Conservation (phyloP, 2,797 vertebrate genomes). For the Trichosurus vulpecula region DNA sequence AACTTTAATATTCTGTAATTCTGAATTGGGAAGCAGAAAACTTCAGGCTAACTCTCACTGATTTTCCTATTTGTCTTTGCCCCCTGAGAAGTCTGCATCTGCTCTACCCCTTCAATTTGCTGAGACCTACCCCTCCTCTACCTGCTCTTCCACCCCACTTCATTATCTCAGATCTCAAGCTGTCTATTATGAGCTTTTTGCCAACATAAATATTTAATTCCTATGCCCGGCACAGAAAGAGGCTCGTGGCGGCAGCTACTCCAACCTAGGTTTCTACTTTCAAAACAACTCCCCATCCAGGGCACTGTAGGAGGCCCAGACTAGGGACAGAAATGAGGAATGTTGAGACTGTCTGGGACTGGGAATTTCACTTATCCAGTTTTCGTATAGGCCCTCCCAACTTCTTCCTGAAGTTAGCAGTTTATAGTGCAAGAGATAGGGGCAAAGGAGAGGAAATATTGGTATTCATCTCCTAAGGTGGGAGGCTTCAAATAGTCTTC, state of each 20-base stretch:
- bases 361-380: not conserved
- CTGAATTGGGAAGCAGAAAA: not conserved
- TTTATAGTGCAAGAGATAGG: constrained; percentile 22
- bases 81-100: not conserved
- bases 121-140: not conserved
- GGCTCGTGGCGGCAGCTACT: constrained; percentile 63
- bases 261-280: constrained; percentile 71
- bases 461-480: not conserved
- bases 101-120: not conserved
- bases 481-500: not conserved
- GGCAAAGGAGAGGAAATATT: not conserved
- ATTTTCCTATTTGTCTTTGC: not conserved
- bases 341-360: not conserved
- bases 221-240: constrained; percentile 51
- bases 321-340: constrained; percentile 16
- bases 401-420: not conserved
- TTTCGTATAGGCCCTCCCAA: not conserved
- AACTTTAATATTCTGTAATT: not conserved
- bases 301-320: constrained; percentile 47
- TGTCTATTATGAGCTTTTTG: constrained; percentile 72
- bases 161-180: constrained; percentile 68
- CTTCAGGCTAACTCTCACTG: not conserved
- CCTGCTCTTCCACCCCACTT: not conserved
- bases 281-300: constrained; percentile 59
- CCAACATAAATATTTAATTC: constrained; percentile 82